Evolutionary conservation across 2,797 vertebrate genomes (phyloP).

Genomic region (Menidia menidia): DNA sequence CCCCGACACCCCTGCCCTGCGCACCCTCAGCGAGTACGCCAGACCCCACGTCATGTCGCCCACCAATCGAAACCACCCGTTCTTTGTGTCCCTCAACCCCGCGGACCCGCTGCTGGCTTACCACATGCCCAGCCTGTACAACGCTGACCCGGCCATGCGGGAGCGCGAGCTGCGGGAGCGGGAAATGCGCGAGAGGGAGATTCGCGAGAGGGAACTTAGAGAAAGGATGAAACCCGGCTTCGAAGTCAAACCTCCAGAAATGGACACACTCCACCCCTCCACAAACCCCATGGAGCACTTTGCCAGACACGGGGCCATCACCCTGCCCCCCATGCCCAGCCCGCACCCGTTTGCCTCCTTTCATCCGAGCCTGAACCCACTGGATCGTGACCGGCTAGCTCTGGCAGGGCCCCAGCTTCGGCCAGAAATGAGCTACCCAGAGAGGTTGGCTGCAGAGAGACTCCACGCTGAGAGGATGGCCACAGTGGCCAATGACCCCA

Average conservation of each 20-base stretch:
- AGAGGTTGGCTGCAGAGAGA: slow-evolving; percentile 94
- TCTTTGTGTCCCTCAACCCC: slow-evolving; percentile 97
- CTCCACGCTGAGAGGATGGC: slow-evolving; percentile 98
- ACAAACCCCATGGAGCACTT: slow-evolving; percentile 99
- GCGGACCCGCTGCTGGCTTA: slow-evolving; percentile 94
- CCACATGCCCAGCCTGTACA: slow-evolving; percentile 96
- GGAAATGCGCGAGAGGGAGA: slow-evolving; percentile 92
- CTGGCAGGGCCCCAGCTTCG: slow-evolving; percentile 93
- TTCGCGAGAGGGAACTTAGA: slow-evolving; percentile 93
- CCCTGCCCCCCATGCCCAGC: slow-evolving; percentile 91
- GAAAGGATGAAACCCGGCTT: slow-evolving; percentile 99
- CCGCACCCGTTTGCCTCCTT: slow-evolving; percentile 95
- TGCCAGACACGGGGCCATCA: slow-evolving; percentile 94
- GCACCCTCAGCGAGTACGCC: slow-evolving; percentile 98
- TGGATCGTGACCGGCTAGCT: slow-evolving; percentile 96
- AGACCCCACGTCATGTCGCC: slow-evolving; percentile 99
- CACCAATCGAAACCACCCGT: slow-evolving; percentile 97
- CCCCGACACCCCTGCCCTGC: slow-evolving; percentile 94
- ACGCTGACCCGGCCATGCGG: slow-evolving; percentile 92
- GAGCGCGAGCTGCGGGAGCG: slow-evolving; percentile 94
- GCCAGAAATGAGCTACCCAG: slow-evolving; percentile 97
- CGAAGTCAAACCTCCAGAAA: slow-evolving; percentile 97
- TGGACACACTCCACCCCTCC: slow-evolving; percentile 94
- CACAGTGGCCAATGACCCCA: slow-evolving; percentile 94
- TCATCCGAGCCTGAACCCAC: slow-evolving; percentile 94